Base-by-base conservation (phyloP, 2,888 invertebrate species). In the Dorcus parallelipipedus region DNA sequence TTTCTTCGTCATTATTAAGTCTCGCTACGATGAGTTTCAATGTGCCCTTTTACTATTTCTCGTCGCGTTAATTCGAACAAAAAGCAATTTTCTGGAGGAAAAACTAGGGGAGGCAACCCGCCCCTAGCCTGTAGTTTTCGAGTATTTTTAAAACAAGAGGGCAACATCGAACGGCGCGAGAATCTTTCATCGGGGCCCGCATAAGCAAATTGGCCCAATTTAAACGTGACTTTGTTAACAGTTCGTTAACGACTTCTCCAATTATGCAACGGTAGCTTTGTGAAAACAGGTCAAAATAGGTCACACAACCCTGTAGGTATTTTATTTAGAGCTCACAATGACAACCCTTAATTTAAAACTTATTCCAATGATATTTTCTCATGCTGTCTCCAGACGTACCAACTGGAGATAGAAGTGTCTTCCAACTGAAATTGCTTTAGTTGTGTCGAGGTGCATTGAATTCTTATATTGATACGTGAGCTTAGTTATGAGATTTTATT, bases 321-420 rank as follows among this genome's bases (percentile, higher is more conserved):
- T 65, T 72, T 70, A 67, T 69, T 70, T 70, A 66, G 60, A 66
- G 61, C 61, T 64, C 67, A 75, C 75, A 76, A 76, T 73, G 75
- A 75, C 75, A 75, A 75, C 76, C 76, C 77, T 77, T 76, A 76
- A 78, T 77, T 77, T 76, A 71, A 75, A 76, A 73, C 73, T 72
- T 72, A 75, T 76, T 74, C 71, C 71, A 72, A 74, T 76, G 75
- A 76, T 75, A 76, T 76, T 77, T 78, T 78, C 77, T 76, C 77
- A 77, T 72, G 76, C 67, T 61, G 64, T 65, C 65, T 62, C 57
- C 62, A 52, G 59, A 51, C 61, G 65, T 69, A 64, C 68, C 65
- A 69, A 65, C 64, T 64, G 63, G 58, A 58, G 62, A 62, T 62
- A 60, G 65, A 68, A 66, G 66, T 61, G 64, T 61, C 61, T 59